Evolutionary conservation across 1,140 invertebrate genomes (phyloP).

Genomic region (Probaryconus sp.): DNA sequence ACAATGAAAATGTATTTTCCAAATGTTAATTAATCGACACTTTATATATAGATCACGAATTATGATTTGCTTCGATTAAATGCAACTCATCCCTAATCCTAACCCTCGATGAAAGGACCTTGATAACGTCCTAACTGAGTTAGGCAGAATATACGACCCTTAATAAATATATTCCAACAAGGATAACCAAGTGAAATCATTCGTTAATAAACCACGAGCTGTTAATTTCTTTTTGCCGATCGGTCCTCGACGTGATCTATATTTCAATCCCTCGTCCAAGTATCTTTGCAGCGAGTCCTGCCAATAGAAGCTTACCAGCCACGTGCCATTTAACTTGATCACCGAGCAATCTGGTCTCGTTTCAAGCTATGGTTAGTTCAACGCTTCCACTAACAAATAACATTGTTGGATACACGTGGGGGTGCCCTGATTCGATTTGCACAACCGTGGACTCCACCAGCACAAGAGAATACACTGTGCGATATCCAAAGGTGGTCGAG

Average conservation of each 20-base stretch:
- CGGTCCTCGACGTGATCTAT: constrained; percentile 1
- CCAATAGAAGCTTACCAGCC: constrained; percentile 65
- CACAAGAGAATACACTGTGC: constrained; percentile 41
- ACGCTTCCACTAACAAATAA: constrained; percentile 78
- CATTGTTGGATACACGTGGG: constrained; percentile 73
- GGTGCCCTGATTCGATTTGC: constrained; percentile 75
- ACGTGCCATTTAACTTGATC: constrained; percentile 79
- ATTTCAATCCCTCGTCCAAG: constrained; percentile 16
- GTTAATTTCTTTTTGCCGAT: constrained; percentile 5
- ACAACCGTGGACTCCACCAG: constrained; percentile 59
- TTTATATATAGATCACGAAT: no score
- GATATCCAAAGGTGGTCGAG: constrained; percentile 32
- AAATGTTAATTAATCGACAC: no score
- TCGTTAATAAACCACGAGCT: constrained; percentile 1
- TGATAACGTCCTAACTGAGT: no score
- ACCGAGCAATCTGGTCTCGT: constrained; percentile 78
- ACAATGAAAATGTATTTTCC: no score
- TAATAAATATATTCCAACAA: no score
- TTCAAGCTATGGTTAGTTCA: constrained; percentile 77
- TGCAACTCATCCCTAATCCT: no score
- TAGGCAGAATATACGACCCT: no score
- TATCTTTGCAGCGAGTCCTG: constrained; percentile 37
- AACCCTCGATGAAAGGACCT: no score
- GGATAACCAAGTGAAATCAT: no score
- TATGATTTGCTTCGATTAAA: no score